phyloP scores from a whole-genome alignment of 2,797 vertebrate genomes.

The Falco concolor region DNA sequence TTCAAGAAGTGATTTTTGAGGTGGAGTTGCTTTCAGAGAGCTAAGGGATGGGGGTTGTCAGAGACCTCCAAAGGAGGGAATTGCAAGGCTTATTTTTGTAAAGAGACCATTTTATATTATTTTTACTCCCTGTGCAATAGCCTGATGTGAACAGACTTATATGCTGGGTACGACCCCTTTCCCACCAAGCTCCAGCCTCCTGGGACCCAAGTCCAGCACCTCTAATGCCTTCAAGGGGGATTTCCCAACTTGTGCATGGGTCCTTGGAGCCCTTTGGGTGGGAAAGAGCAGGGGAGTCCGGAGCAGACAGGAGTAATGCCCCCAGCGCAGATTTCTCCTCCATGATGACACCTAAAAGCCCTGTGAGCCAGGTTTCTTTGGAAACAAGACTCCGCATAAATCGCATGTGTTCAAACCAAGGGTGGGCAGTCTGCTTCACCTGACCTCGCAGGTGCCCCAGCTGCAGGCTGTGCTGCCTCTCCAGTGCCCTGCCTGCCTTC shows the following conservation, averaged over 20 bases:
- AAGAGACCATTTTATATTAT: too few relatives aligned
- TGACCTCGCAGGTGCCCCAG: rapidly evolving
- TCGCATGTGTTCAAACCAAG: background rate
- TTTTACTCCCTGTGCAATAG: background rate
- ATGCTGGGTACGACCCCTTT: background rate
- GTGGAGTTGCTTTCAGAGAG: background rate
- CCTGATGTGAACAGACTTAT: background rate
- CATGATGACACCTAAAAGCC: background rate
- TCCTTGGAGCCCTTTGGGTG: background rate
- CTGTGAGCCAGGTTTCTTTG: background rate
- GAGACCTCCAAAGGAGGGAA: background rate
- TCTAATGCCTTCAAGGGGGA: background rate
- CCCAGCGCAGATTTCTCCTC: background rate
- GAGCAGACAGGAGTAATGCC: background rate
- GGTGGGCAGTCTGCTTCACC: background rate
- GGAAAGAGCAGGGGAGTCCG: background rate
- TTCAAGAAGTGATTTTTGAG: conserved; percentile 1
- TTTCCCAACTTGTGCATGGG: background rate
- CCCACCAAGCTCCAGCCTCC: background rate
- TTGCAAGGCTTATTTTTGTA: too few relatives aligned
- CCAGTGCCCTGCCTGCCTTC: background rate
- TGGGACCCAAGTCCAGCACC: background rate
- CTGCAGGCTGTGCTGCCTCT: background rate
- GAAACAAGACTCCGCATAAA: background rate
- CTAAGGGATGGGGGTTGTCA: background rate